These are phyloP conservation scores for Channa striata DNA, from an alignment of 2,797 vertebrate genomes.

Conservation along the genomic window DNA sequence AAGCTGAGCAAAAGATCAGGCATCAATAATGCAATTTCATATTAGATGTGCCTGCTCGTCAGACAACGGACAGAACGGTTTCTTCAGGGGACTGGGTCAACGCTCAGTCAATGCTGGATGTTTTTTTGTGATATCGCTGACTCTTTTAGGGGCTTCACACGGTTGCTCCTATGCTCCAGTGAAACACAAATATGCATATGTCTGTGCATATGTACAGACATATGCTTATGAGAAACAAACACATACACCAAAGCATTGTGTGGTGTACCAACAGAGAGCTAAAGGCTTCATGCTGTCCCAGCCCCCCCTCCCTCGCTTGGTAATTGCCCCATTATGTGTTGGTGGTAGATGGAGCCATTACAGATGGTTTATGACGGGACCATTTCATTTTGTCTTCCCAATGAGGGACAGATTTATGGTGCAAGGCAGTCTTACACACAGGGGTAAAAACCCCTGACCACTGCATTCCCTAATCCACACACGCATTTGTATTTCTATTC, in stretches of 20 bases:
- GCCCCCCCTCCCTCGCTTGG: slow-evolving; percentile 79
- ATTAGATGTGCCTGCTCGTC: slow-evolving; percentile 73
- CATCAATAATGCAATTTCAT: slow-evolving; percentile 83
- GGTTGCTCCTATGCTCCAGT: slow-evolving; percentile 5
- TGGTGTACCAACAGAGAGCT: slow-evolving; percentile 78
- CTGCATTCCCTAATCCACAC: slow-evolving; percentile 53
- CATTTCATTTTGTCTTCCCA: slow-evolving; percentile 87
- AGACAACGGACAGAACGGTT: slow-evolving; percentile 17
- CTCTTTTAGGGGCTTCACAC: slow-evolving; percentile 1
- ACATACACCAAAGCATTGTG: slow-evolving; percentile 63
- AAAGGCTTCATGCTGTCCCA: slow-evolving; percentile 76
- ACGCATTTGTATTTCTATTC: no score
- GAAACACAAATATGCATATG: slow-evolving; percentile 31
- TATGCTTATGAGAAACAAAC: slow-evolving; percentile 56
- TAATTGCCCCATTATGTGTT: slow-evolving; percentile 88
- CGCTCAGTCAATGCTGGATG: slow-evolving; percentile 25
- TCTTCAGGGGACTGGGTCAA: slow-evolving; percentile 25
- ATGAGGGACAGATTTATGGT: slow-evolving; percentile 86
- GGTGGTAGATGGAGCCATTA: slow-evolving; percentile 86
- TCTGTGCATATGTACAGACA: slow-evolving; percentile 41
- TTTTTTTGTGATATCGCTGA: background rate
- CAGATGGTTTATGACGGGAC: slow-evolving; percentile 89
- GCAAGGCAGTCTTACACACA: slow-evolving; percentile 79
- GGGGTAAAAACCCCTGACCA: slow-evolving; percentile 59
- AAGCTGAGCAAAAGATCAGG: slow-evolving; percentile 69